A percentile compares a stretch with the other conserved stretches of the same genome.
Conservation (phyloP, 35 echinoderm and acorn worm genomes). For the Heliocidaris erythrogramma region DNA sequence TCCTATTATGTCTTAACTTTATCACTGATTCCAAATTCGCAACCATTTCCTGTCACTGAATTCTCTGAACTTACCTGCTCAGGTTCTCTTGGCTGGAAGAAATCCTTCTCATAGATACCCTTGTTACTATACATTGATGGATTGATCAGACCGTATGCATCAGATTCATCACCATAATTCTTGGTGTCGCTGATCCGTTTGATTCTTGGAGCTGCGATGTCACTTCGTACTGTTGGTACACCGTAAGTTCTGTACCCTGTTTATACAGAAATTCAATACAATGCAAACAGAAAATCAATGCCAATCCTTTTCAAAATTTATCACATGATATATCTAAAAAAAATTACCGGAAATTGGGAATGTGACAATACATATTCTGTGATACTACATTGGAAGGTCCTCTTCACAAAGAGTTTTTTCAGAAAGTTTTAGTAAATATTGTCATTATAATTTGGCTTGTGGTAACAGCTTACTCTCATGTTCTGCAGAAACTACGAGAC, state of each 20-base stretch:
- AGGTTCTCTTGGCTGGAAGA: conserved; percentile 84
- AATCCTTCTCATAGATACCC: conserved; percentile 90
- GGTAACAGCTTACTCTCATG: too few species aligned
- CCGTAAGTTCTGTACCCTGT: conserved; percentile 89
- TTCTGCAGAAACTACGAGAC: too few species aligned
- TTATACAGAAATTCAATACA: neutral
- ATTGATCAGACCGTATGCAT: conserved; percentile 94
- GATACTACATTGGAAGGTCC: too few species aligned
- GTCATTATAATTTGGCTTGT: too few species aligned
- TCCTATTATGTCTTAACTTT: too few species aligned
- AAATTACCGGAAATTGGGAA: neutral
- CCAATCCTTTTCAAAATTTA: neutral
- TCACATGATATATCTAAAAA: neutral
- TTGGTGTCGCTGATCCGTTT: conserved; percentile 89
- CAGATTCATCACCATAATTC: conserved; percentile 96
- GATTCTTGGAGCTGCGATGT: conserved; percentile 70
- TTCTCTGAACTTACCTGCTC: conserved; percentile 64
- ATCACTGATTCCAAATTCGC: too few species aligned
- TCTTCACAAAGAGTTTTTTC: too few species aligned
- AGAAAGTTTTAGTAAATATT: too few species aligned
- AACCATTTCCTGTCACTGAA: neutral
- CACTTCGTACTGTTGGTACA: conserved; percentile 84
- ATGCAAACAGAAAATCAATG: neutral
- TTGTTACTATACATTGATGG: conserved; percentile 96
- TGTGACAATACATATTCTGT: too few species aligned